Evolutionary conservation across 2,797 vertebrate genomes (phyloP).

Genomic region (Momotus momota): DNA sequence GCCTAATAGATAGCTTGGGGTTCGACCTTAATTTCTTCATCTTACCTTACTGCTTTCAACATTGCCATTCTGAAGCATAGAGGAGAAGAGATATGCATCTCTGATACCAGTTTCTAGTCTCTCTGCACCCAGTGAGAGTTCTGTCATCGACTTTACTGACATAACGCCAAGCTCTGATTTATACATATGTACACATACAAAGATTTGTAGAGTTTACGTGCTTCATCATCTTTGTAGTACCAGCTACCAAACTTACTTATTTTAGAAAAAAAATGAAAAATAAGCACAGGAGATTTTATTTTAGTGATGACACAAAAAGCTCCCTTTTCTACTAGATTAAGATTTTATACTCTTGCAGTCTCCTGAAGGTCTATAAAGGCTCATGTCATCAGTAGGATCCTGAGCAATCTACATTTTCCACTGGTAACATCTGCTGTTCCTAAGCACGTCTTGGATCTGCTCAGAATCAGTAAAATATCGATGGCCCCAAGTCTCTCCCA

Average conservation of each 20-base stretch:
- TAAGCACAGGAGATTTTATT: background rate
- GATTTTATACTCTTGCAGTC: background rate
- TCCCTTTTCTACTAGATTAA: background rate
- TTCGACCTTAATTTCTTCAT: background rate
- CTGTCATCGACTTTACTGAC: background rate
- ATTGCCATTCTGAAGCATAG: background rate
- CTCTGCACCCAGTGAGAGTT: background rate
- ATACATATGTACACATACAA: background rate
- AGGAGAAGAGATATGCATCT: background rate
- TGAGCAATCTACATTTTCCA: background rate
- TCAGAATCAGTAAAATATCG: fast-evolving
- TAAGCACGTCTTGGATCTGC: background rate
- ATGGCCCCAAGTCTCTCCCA: background rate
- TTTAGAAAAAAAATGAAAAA: background rate
- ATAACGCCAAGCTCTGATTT: background rate
- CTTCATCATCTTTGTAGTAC: background rate
- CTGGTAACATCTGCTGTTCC: background rate
- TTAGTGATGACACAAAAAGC: background rate
- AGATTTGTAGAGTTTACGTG: background rate
- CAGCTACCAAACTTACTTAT: background rate
- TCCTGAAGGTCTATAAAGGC: background rate
- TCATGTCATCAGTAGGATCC: background rate
- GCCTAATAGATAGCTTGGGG: background rate
- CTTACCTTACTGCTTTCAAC: background rate
- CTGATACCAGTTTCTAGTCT: background rate